Conservation (phyloP, 2,888 invertebrate species). For the Meteorus colon region DNA sequence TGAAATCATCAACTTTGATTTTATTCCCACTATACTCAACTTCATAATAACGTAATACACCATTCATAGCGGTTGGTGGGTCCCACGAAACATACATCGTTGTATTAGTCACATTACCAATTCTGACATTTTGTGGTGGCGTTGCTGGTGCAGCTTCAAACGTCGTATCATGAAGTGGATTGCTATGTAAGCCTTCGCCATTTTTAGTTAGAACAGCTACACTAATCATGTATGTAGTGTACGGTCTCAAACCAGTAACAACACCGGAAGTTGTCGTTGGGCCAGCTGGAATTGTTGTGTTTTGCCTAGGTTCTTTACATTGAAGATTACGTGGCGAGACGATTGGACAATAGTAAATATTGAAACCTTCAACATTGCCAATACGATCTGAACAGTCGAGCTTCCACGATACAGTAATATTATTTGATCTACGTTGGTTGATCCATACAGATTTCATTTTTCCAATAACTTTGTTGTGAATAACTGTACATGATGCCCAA, state of each 20-base stretch:
- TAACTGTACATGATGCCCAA: constrained; percentile 86
- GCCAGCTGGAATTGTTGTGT: constrained; percentile 73
- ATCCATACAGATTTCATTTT: constrained; percentile 78
- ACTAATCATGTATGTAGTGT: constrained; percentile 82
- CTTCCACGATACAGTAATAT: constrained; percentile 83
- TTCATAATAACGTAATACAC: constrained; percentile 81
- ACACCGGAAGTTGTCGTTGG: constrained; percentile 75
- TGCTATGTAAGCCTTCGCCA: constrained; percentile 77
- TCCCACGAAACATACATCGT: constrained; percentile 81
- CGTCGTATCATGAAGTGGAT: constrained; percentile 80
- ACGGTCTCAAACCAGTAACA: constrained; percentile 81
- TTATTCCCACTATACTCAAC: constrained; percentile 74
- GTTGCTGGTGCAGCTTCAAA: constrained; percentile 81
- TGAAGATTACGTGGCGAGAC: constrained; percentile 75
- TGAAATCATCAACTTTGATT: constrained; percentile 59
- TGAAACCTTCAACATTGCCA: constrained; percentile 83
- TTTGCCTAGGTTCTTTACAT: constrained; percentile 76
- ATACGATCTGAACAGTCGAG: constrained; percentile 84
- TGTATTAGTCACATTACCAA: constrained; percentile 78
- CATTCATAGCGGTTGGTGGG: constrained; percentile 83
- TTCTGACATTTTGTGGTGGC: constrained; percentile 77
- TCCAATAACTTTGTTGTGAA: constrained; percentile 73
- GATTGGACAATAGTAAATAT: constrained; percentile 84
- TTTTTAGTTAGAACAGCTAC: constrained; percentile 79
- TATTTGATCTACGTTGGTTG: constrained; percentile 74